Base-by-base conservation (phyloP, 2,888 invertebrate species). In the Trissolcus brochymenae region DNA sequence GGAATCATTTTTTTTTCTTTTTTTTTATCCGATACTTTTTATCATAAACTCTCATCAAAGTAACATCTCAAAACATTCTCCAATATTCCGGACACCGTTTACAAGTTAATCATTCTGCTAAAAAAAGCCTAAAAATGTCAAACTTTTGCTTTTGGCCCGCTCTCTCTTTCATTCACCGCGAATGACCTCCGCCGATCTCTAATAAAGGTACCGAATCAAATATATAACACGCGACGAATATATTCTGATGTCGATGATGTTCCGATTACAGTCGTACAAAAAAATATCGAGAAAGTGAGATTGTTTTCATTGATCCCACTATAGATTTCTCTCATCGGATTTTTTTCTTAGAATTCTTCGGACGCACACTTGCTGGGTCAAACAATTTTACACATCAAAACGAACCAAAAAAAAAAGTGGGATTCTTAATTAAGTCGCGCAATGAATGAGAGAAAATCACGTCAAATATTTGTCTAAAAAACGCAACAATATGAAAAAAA, bases 391-490 rank as follows among this genome's bases (percentile, higher is more conserved):
- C 46, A 46, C 16, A 46, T 16, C 16, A 46, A 7, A 46, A 14
- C 16, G 46, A 7, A 6, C 14, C n/a, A n/a, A 46, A 46, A 46
- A 46, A 43, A 14, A 14, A 46, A 46, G 16, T 14, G 16, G n/a
- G 46, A 16, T 16, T 46, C 11, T 46, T 46, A 35, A 35, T 35
- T 35, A 35, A 35, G 35, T 35, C 35, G 7, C 43, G 43, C 4
- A 7, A 16, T 16, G 16, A 46, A 51, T 17, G 11, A 51, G 19
- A 46, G 6, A 11, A 14, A 9, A 25, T n/a, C 9, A 6, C 11
- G 29, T 16, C 19, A 55, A 61, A 56, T 50, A 70, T 68, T 68
- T 60, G 60, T 57, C 64, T 71, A 53, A 46, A 72, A 64, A 25
- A 56, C 40, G 29, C 59, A 29, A 51, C 56, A 19, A 64, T 29